phyloP scores from a whole-genome alignment of 2,888 invertebrate genomes.

The Scotopteryx bipunctaria region DNA sequence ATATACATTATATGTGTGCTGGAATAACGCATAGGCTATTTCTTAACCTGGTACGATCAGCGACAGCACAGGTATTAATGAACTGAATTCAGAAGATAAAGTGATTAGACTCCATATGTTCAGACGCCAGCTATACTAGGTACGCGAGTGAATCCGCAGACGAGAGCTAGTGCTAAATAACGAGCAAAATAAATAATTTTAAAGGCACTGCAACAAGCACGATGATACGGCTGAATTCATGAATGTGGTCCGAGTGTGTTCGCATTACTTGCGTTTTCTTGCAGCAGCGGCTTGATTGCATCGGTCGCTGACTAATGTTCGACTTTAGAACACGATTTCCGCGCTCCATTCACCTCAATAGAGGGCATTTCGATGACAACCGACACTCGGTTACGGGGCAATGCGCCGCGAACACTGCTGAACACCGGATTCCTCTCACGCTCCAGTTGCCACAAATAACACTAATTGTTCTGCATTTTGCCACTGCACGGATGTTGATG shows the following conservation, averaged over 20 bases:
- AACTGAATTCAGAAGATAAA: too few species aligned
- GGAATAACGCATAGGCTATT: too few species aligned
- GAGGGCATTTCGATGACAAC: slow-evolving; percentile 57
- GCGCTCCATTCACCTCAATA: slow-evolving; percentile 49
- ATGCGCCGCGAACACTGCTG: slow-evolving; percentile 66
- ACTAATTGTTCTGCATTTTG: slow-evolving; percentile 75
- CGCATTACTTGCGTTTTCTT: slow-evolving; percentile 35
- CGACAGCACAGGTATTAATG: too few species aligned
- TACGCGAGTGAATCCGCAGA: too few species aligned
- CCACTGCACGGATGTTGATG: slow-evolving; percentile 56
- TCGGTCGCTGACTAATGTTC: slow-evolving; percentile 32
- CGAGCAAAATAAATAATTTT: slow-evolving; percentile 1
- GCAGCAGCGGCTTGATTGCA: slow-evolving; percentile 30
- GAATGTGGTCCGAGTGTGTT: slow-evolving; percentile 17
- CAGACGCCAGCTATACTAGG: background rate
- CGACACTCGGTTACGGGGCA: slow-evolving; percentile 68
- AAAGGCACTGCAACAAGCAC: slow-evolving; percentile 8
- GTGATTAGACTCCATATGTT: too few species aligned
- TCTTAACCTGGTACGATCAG: too few species aligned
- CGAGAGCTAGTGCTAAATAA: too few species aligned
- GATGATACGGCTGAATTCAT: slow-evolving; percentile 20
- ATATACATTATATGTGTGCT: too few species aligned
- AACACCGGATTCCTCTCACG: slow-evolving; percentile 78
- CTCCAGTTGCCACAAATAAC: slow-evolving; percentile 78
- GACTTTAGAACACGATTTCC: slow-evolving; percentile 38